Percentiles rank a stretch among this genome's conserved stretches.
These are phyloP conservation scores for Uria lomvia DNA, from an alignment of 2,113 vertebrate species.

Conservation along the genomic window DNA sequence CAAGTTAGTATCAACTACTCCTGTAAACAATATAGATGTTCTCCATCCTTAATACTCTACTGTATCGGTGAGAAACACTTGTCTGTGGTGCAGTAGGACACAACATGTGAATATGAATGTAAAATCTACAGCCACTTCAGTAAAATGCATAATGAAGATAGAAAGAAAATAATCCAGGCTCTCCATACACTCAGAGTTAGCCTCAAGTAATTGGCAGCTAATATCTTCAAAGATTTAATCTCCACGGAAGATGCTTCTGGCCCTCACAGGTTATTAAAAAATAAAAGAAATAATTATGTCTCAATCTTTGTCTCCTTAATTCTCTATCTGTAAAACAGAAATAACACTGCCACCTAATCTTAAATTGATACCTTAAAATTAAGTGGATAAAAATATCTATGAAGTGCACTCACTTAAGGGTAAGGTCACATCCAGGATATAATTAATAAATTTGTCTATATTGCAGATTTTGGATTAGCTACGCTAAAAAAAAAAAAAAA, in stretches of 20 bases:
- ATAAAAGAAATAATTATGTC: background rate
- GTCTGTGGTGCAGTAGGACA: background rate
- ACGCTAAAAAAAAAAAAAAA: background rate
- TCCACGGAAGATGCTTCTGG: background rate
- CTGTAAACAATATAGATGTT: background rate
- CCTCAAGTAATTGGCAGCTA: background rate
- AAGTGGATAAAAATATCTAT: background rate
- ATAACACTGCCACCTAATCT: background rate
- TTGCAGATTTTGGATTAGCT: background rate
- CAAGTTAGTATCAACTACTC: background rate
- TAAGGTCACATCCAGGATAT: background rate
- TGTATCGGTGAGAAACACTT: background rate
- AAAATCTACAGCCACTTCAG: background rate
- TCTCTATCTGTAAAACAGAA: background rate
- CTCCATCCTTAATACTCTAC: background rate
- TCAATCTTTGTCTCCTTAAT: background rate
- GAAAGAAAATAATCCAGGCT: background rate
- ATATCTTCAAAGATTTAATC: background rate
- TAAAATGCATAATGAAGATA: background rate
- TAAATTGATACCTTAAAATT: background rate
- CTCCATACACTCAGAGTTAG: background rate
- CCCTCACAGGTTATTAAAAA: background rate
- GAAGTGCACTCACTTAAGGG: background rate
- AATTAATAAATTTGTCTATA: background rate
- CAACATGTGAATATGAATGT: conserved; percentile 24